Base-by-base conservation (phyloP, 2,888 invertebrate genomes). In the Ceriagrion tenellum region DNA sequence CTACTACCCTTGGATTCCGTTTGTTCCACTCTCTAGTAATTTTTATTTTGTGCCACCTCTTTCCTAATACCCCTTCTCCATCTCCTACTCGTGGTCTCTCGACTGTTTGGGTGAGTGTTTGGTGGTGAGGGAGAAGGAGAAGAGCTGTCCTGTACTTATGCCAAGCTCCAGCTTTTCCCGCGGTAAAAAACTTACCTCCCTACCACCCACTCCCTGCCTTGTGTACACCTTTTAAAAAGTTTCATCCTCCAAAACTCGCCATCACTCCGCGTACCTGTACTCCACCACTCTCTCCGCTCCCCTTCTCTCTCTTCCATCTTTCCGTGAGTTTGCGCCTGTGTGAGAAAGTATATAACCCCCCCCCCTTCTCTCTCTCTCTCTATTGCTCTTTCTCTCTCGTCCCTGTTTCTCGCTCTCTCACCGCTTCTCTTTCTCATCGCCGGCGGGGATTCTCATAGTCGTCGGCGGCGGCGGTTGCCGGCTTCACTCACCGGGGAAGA, bases 181-280 rank as follows among this genome's bases (percentile, higher is more conserved):
- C 30, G 30, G 0, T 35, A 16, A 81, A 81, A 35, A 81, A 81
- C 30, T 16, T 81, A 13, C 69, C n/a, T 69, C 69, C 23, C 23
- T 69, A 26, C 69, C 69, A n/a, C 69, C 69, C 69, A n/a, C 81
- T 35, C 81, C 81, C 81, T n/a, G 6, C 81, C 81, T 59, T 59
- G 59, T 59, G 69, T n/a, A n/a, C 81, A 81, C 81, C 81, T 81
- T 81, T 81, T 81, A 35, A 35, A 81, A 81, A 81, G 35, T 35
- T 81, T 81, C 35, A 35, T 81, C 63, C 69, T 93, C 93, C 69
- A 47, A 59, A 93, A 89, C 81, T 89, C 89, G 47, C 89, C 55
- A n/a, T 47, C 23, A 26, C n/a, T 89, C 55, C n/a, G 26, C 35
- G 16, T 55, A n/a, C n/a, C 89, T 89, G n/a, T n/a, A 55, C 88